Percentiles rank a stretch among this genome's conserved stretches.
These are phyloP conservation scores for Oikopleura albicans DNA, from an alignment of 23 tunicate genomes.

Conservation along the genomic window DNA sequence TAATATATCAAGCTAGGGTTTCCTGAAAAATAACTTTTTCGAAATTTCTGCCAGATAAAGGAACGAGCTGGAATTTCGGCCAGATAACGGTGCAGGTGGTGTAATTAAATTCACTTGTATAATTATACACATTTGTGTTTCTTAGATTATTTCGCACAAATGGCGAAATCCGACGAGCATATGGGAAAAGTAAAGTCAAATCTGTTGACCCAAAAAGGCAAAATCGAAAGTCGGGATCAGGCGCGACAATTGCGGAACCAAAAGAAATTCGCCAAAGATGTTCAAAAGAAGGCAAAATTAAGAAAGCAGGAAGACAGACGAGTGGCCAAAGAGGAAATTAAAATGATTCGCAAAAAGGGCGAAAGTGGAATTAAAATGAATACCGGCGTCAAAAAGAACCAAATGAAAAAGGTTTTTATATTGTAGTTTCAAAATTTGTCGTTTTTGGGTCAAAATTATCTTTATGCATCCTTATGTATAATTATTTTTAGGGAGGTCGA, in stretches of 20 bases:
- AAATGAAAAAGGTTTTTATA: slow-evolving; percentile 12
- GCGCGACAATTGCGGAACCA: background rate
- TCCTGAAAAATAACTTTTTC: too few species aligned
- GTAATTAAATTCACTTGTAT: too few species aligned
- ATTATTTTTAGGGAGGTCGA: too few species aligned
- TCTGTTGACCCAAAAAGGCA: background rate
- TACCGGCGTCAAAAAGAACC: background rate
- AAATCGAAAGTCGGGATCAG: background rate
- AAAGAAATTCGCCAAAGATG: slow-evolving; percentile 16
- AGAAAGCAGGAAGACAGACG: slow-evolving; percentile 9
- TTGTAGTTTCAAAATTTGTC: too few species aligned
- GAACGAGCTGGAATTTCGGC: too few species aligned
- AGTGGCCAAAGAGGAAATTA: slow-evolving; percentile 5
- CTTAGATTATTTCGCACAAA: slow-evolving; percentile 83
- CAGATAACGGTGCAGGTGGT: too few species aligned
- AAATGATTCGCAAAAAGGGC: background rate
- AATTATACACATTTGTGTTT: too few species aligned
- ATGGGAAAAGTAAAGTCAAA: slow-evolving; percentile 56
- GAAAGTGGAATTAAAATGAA: background rate
- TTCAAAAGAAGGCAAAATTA: background rate
- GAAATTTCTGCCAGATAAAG: too few species aligned
- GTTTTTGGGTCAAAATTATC: too few species aligned
- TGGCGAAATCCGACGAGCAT: slow-evolving; percentile 98
- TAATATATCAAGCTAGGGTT: too few species aligned
- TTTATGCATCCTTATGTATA: too few species aligned